phyloP scores from a whole-genome alignment of 2,888 invertebrate genomes.

The Oxystoma pomonae region DNA sequence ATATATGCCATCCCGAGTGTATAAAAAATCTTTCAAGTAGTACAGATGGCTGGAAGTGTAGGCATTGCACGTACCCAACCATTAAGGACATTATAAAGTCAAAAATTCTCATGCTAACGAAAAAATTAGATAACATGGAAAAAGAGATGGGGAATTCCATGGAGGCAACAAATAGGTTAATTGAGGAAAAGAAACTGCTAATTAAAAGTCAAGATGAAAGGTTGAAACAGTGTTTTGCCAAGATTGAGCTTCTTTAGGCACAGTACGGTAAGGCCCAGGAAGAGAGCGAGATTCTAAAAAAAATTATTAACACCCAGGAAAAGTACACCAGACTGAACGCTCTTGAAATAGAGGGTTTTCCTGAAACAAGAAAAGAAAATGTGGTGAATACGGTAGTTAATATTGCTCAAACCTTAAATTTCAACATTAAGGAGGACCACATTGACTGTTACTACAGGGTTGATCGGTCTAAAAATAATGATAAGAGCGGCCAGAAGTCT shows the following conservation, averaged over 20 bases:
- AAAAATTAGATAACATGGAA: neutral
- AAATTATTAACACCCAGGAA: neutral
- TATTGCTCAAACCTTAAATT: neutral
- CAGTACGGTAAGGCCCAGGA: neutral
- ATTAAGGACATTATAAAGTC: too few species aligned
- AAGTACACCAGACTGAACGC: constrained; percentile 5
- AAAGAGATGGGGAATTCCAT: neutral
- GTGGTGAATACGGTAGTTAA: constrained; percentile 1
- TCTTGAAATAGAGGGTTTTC: constrained; percentile 1
- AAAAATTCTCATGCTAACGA: too few species aligned
- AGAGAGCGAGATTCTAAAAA: constrained; percentile 2
- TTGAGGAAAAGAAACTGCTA: neutral
- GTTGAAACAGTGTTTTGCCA: neutral
- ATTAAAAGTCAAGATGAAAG: constrained; percentile 1
- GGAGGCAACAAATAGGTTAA: neutral
- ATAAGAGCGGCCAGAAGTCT: neutral
- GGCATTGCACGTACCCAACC: too few species aligned
- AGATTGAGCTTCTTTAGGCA: neutral
- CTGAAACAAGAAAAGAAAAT: constrained; percentile 6
- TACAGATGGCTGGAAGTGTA: too few species aligned
- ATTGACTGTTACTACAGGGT: constrained; percentile 7
- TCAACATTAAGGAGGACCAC: neutral
- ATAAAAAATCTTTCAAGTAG: too few species aligned
- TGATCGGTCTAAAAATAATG: neutral
- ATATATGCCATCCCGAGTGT: too few species aligned